Evolutionary conservation across 2,797 vertebrate species (phyloP), one percentile per base, ranked within the genome.

Genomic region (Propithecus deckenii): DNA sequence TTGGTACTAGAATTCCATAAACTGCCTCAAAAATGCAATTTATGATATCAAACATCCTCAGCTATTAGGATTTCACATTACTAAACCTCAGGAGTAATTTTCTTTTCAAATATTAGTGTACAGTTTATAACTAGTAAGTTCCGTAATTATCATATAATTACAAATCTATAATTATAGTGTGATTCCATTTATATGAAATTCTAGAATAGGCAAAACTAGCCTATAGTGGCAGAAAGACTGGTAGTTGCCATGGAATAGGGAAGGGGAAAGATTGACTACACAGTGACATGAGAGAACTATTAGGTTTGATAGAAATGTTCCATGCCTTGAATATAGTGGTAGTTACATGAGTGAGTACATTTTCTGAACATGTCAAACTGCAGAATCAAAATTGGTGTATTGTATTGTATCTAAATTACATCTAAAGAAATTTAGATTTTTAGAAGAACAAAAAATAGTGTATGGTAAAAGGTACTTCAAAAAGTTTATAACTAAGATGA

Each of bases 81-180:
- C 57, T 46, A 61, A 92, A 81, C 41, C 25, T 61, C 50, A 55
- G 67, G 79, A 4, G 63, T 0, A 0, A 48, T 79, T 55, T 93
- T 5, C 18, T 9, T 48, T 35, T 67, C 81, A 17, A 32, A 89
- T 35, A 32, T 23, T 35, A 96, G 25, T 83, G 8, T 59, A 91
- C 12, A 79, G 6, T 84, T 96, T 97, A 52, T 50, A 96, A 59
- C 65, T 43, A 65, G 8, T 80, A 93, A 57, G 4, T 93, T 79
- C 23, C 87, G 93, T 96, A 97, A 97, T 65, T 94, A 87, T 46
- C 52, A 52, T n/a, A 30, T 4, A 74, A 80, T 96, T 46, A 72
- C 11, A 84, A 79, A 71, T 43, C 18, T 80, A 41, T 89, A 86
- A 84, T 89, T 94, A 91, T 4, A 46, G 10, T 83, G 52, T 86